Base-by-base conservation (phyloP, 2,888 invertebrate species). In the Mycogona germanica region DNA sequence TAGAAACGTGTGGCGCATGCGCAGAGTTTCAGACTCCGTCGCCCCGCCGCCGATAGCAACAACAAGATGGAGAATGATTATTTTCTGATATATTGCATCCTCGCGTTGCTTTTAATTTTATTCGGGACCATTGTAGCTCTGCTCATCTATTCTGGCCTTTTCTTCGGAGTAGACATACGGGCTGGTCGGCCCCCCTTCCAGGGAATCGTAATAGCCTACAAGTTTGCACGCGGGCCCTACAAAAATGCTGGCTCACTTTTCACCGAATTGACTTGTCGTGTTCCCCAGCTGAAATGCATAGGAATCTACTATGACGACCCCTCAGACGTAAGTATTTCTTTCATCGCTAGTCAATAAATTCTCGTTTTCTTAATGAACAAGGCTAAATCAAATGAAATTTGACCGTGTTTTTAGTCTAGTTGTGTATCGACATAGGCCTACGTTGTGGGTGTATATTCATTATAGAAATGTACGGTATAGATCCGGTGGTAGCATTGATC, bases 231-330 rank as follows among this genome's bases (percentile, higher is more conserved):
- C 38, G 73, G 73, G 3, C 67, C 70, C 0, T 73, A 73, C 64
- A 67, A 66, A 55, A 64, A 71, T 48, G 63, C 66, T 45, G 70
- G 72, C 4, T 60, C 62, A 2, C 56, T 69, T 12, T 73, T 72
- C 60, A 68, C 68, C 1, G 70, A 72, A 62, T 65, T 66, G 1
- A 62, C 64, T 35, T 62, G 61, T n/a, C 57, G 70, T 26, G 65
- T 66, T 2, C 72, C 72, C 1, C 59, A 64, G 35, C 59, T 65
- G 49, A 65, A 64, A 55, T 63, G 64, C 19, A 59, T 73, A 46
- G 73, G 72, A 3, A 63, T 73, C 5, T 73, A 71, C 60, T 73
- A 73, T 58, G 73, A 73, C 57, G 68, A 72, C 58, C 71, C 72
- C 0, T 62, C 66, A 46, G 62, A 64, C 66, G 72, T 71, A 61